Conservation (phyloP, 1,140 invertebrate species). For the Colletes gigas region DNA sequence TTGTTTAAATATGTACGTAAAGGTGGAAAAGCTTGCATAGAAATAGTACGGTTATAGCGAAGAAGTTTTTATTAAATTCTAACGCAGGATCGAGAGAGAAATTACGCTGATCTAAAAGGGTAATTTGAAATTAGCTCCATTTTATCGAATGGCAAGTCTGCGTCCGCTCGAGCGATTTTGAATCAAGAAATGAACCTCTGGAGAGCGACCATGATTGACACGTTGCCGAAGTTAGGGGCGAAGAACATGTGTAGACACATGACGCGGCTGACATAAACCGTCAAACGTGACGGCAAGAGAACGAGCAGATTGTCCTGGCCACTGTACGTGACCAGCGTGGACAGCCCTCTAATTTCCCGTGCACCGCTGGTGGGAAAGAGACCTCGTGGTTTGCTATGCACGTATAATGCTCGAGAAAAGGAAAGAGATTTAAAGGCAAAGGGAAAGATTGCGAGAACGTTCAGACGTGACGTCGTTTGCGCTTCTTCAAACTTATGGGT, state of each 20-base stretch:
- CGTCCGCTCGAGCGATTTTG: constrained; percentile 54
- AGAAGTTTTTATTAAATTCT: too few relatives aligned
- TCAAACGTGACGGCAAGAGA: constrained; percentile 70
- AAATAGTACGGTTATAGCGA: too few relatives aligned
- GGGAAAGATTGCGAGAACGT: constrained; percentile 38
- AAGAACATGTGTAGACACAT: constrained; percentile 64
- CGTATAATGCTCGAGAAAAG: constrained; percentile 14
- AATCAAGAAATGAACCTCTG: constrained; percentile 53
- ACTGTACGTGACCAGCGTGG: constrained; percentile 71
- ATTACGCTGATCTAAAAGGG: background rate
- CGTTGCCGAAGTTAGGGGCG: constrained; percentile 52
- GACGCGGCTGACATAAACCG: constrained; percentile 71
- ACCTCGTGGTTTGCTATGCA: background rate
- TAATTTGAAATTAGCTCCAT: background rate
- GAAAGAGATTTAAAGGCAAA: background rate
- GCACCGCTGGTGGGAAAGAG: constrained; percentile 8
- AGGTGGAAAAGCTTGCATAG: too few relatives aligned
- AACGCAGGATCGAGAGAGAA: too few relatives aligned
- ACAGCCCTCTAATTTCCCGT: constrained; percentile 57
- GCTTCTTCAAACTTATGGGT: constrained; percentile 64
- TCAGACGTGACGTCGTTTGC: constrained; percentile 67
- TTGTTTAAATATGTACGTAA: too few relatives aligned
- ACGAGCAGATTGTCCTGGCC: constrained; percentile 66
- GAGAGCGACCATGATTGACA: constrained; percentile 69
- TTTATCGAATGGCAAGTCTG: background rate